These are phyloP conservation scores for Saguinus midas DNA, from an alignment of 2,113 vertebrate species.

Conservation along the genomic window DNA sequence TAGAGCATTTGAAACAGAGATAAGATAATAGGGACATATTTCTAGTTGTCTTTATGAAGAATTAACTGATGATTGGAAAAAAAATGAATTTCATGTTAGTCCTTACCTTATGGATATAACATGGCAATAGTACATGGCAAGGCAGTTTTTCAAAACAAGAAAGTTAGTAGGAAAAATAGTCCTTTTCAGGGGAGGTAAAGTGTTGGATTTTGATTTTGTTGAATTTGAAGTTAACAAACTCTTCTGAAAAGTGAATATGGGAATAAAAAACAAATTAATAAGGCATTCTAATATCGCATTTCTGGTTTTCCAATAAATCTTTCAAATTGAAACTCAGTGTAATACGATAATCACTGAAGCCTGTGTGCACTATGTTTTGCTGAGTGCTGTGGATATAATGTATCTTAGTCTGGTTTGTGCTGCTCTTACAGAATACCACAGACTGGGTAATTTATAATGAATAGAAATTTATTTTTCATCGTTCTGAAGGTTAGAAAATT, in stretches of 20 bases:
- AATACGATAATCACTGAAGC: neutral
- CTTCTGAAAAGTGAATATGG: neutral
- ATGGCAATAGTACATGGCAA: neutral
- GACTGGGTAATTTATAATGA: neutral
- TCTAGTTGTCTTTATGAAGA: conserved; percentile 26
- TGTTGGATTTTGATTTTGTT: neutral
- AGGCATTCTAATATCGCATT: neutral
- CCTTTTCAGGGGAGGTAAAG: neutral
- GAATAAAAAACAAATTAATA: neutral
- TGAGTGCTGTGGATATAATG: neutral
- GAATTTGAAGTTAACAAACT: neutral
- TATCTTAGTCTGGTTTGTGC: neutral
- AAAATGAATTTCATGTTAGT: neutral
- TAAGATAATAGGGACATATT: neutral
- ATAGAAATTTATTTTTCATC: neutral
- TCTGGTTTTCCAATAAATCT: neutral
- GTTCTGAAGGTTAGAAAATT: neutral
- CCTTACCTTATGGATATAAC: neutral
- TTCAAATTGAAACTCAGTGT: neutral
- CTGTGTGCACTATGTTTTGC: neutral
- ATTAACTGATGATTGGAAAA: neutral
- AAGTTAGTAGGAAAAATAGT: neutral
- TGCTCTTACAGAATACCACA: neutral
- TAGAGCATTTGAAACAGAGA: neutral
- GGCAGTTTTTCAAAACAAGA: neutral